These are phyloP conservation scores for Gambelia wislizenii DNA, from an alignment of 2,797 vertebrate genomes.

Conservation along the genomic window DNA sequence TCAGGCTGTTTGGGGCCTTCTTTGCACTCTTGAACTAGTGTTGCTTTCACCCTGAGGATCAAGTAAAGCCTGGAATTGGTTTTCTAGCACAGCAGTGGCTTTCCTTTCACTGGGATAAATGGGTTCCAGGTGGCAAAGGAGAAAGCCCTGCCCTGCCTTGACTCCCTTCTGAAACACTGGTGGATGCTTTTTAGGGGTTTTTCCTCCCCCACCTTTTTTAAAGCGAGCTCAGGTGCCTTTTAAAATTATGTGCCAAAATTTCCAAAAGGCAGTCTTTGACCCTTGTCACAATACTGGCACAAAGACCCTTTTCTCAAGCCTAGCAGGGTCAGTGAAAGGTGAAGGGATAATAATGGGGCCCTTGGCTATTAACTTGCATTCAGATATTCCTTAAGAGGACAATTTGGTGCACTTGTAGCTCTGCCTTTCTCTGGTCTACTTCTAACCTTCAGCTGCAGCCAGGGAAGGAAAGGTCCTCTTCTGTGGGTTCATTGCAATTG, in stretches of 20 bases:
- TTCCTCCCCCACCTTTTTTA: neutral
- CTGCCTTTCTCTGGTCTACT: neutral
- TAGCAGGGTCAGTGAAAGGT: slow-evolving; percentile 23
- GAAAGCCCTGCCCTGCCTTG: neutral
- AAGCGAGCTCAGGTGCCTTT: neutral
- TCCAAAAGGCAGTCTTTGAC: neutral
- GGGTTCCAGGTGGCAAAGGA: slow-evolving; percentile 26
- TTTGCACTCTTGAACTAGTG: slow-evolving; percentile 22
- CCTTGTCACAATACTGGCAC: slow-evolving; percentile 6
- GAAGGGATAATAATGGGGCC: slow-evolving; percentile 33
- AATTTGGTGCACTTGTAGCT: neutral
- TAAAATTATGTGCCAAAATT: slow-evolving; percentile 17
- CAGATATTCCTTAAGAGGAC: neutral
- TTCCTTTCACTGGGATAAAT: slow-evolving; percentile 5
- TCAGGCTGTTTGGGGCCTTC: neutral
- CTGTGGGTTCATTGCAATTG: neutral
- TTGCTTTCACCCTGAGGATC: neutral
- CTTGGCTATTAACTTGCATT: neutral
- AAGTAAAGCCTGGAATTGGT: neutral
- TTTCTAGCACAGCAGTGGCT: neutral
- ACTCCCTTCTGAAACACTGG: neutral
- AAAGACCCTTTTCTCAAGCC: slow-evolving; percentile 10
- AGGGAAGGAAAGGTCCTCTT: neutral
- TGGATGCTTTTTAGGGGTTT: neutral
- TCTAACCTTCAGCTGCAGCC: neutral